Base-by-base conservation (phyloP, 2,888 invertebrate species). In the Lithophane semibrunnea region DNA sequence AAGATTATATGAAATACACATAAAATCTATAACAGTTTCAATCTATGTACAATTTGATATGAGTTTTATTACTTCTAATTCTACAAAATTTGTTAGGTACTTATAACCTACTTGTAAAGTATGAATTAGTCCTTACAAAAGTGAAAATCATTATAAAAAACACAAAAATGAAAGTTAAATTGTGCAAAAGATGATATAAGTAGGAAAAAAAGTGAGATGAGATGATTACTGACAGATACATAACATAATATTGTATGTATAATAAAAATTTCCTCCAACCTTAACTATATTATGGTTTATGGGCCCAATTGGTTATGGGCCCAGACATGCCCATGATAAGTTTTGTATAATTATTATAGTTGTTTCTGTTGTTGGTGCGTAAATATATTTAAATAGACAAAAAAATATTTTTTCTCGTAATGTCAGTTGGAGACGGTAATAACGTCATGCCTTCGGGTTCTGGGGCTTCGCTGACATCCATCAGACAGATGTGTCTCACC, bases 41-140 rank as follows among this genome's bases (percentile, higher is more conserved):
- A 73, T 63, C 13, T 71, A 84, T 56, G 9, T 77, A 82, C 72
- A 82, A 3, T 58, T 76, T 81, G 85, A 83, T 84, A 83, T 84
- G 82, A 83, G 42, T 68, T 80, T 47, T 42, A 68, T 70, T 84
- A 74, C 16, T 70, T 75, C 49, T 64, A 80, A 80, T 64, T 77
- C 65, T 71, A 68, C 13, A 21, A 76, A 65, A 61, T 29, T 81
- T 61, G 12, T 60, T 64, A 68, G n/a, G 21, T 69, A 56, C 44
- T 76, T 49, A 44, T 80, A 67, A 3, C 18, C 72, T 77, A 70
- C 18, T 52, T 52, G 18, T 69, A 77, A 42, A 63, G 4, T 76
- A 77, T n/a, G 21, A 44, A 24, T 76, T 69, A 29, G 29, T 68
- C n/a, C 29, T 42, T 61, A 13, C 1, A 54, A 81, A 65, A 52